Conservation (phyloP, 2,113 vertebrate genomes). For the Chaetura pelagica region DNA sequence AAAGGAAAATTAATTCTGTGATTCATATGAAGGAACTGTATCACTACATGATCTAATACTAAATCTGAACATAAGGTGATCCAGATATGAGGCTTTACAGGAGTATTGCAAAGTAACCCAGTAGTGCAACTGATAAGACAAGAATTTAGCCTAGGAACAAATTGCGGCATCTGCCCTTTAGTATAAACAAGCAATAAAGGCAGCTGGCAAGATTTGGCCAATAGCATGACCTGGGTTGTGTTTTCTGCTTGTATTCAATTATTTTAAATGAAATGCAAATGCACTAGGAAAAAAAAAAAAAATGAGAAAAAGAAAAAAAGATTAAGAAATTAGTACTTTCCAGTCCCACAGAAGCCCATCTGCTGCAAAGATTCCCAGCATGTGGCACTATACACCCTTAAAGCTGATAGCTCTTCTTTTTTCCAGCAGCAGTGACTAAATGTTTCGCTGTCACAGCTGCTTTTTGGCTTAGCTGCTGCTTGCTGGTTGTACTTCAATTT, state of each 20-base stretch:
- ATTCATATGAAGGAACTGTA: not conserved
- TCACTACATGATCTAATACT: accelerated
- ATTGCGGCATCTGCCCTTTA: not conserved
- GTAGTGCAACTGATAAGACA: not conserved
- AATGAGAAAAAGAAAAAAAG: not conserved
- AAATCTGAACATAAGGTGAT: not conserved
- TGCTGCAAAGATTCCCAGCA: constrained; percentile 26
- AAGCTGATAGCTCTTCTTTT: constrained; percentile 13
- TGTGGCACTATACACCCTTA: constrained; percentile 29
- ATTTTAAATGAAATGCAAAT: not conserved
- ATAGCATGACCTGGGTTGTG: not conserved
- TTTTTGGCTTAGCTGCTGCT: constrained; percentile 61
- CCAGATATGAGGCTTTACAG: not conserved
- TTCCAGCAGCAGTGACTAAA: constrained; percentile 54
- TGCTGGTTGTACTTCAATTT: constrained; percentile 72
- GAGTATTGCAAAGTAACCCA: not conserved
- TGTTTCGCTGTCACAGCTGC: constrained; percentile 38
- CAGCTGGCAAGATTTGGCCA: not conserved
- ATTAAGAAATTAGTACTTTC: not conserved
- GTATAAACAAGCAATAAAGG: not conserved
- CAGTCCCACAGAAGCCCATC: constrained; percentile 33
- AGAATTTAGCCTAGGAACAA: not conserved
- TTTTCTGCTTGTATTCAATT: not conserved
- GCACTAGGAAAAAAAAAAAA: accelerated
- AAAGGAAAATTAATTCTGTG: not conserved